Evolutionary conservation across 2,113 vertebrate species (phyloP).

Genomic region (Dolichotis patagonum): DNA sequence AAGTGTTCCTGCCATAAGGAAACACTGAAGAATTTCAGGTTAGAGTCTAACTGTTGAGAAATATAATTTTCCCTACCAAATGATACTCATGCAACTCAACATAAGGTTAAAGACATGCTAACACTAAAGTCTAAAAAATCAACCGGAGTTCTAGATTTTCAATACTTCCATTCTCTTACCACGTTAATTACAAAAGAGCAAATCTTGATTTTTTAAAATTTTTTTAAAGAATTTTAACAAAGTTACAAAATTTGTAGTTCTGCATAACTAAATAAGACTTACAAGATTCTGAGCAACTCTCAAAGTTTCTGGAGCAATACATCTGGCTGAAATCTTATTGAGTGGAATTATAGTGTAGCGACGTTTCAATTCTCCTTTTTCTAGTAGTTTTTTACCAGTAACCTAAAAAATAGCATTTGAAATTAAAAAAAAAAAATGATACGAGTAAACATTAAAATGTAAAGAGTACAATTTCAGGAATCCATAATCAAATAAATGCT

Average conservation of each 20-base stretch:
- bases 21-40: background rate
- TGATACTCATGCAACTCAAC: background rate
- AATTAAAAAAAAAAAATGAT: conserved; percentile 1
- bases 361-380: conserved; percentile 93
- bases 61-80: background rate
- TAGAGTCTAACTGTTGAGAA: conserved; percentile 23
- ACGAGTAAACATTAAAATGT: conserved; percentile 30
- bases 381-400: conserved; percentile 95
- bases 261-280: conserved; percentile 76
- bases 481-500: conserved; percentile 16
- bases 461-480: conserved; percentile 41
- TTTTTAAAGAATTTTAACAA: background rate
- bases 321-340: conserved; percentile 94
- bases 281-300: conserved; percentile 92
- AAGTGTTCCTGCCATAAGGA: background rate
- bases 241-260: background rate
- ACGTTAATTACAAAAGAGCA: background rate
- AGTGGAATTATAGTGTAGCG: conserved; percentile 97
- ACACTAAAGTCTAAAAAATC: background rate
- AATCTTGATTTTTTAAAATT: background rate
- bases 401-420: conserved; percentile 86
- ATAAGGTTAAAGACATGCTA: conserved; percentile 25
- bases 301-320: conserved; percentile 86
- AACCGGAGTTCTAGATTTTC: conserved; percentile 8
- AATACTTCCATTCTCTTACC: conserved; percentile 11